Evolutionary conservation across 2,113 vertebrate genomes (phyloP).

Genomic region (Datnioides undecimradiatus): DNA sequence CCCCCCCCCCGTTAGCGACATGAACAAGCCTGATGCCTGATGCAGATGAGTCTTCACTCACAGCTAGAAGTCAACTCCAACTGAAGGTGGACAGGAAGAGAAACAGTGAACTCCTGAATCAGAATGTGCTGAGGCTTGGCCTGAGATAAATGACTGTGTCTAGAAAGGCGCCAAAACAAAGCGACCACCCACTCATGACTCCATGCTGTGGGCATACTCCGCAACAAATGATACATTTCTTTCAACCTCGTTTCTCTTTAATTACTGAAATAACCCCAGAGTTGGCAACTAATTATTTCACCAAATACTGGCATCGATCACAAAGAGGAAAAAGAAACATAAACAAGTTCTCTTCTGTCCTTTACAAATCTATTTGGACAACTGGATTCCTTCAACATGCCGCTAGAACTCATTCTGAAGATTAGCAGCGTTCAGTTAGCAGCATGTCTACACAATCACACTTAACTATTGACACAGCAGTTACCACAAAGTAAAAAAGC

Average conservation of each 20-base stretch:
- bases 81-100: neutral
- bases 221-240: neutral
- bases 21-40: too few species aligned
- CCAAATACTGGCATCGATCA: neutral
- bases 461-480: neutral
- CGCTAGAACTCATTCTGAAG: neutral
- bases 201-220: neutral
- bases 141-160: neutral
- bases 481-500: neutral
- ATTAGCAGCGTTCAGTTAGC: neutral
- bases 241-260: constrained; percentile 15
- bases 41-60: too few species aligned
- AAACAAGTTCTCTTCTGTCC: neutral
- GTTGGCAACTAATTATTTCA: neutral
- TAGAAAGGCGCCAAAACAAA: neutral
- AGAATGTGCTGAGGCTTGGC: neutral
- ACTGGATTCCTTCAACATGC: neutral
- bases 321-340: neutral
- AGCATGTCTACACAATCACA: neutral
- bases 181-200: neutral
- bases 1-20: neutral
- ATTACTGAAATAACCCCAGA: neutral
- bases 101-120: neutral
- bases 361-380: neutral
- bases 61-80: neutral